Base-by-base conservation (phyloP, 2,888 invertebrate genomes). In the Meta bourneti region DNA sequence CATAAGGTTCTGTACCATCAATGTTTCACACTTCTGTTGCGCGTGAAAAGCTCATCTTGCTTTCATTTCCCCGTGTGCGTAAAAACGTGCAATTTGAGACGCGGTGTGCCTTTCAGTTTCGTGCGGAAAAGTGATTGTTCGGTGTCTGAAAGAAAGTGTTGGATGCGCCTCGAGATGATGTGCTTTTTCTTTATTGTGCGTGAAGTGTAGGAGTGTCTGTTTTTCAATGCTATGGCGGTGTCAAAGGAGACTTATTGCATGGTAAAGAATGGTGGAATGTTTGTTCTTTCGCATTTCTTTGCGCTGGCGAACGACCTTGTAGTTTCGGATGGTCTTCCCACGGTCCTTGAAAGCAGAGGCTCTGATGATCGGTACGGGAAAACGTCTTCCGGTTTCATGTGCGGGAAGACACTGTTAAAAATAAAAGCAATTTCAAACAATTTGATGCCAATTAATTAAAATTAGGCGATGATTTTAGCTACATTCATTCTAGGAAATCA, bases 21-120 rank as follows among this genome's bases (percentile, higher is more conserved):
- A 72, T 72, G 9, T 72, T 72, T 6, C 34, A n/a, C 52, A 16
- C 49, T 75, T 78, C 19, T 19, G 51, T 78, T 34, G 77, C n/a
- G 77, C 77, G 48, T 48, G 77, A 8, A 77, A 77, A 77, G 7
- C 75, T 34, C 61, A 61, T 52, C 51, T 78, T 20, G 78, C 78
- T 78, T 78, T 78, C 78, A 8, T 78, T 78, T 78, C 78, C 78
- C 7, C 51, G 51, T n/a, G 52, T 78, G 78, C 78, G 78, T 78
- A 52, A 78, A 78, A 34, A 52, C 52, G 78, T 16, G 61, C 61
- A 61, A 61, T 16, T 61, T 16, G 16, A 61, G 49, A 72, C 34
- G 34, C 34, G 34, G 34, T 34, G 34, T 20, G 19, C 19, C 19
- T 72, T 34, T 61, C 61, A 16, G 61, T 61, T 72, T 72, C 72